A percentile compares a stretch with the other conserved stretches of the same genome.
phyloP scores from a whole-genome alignment of 2,888 invertebrate species.

The Hyppa rectilinea region DNA sequence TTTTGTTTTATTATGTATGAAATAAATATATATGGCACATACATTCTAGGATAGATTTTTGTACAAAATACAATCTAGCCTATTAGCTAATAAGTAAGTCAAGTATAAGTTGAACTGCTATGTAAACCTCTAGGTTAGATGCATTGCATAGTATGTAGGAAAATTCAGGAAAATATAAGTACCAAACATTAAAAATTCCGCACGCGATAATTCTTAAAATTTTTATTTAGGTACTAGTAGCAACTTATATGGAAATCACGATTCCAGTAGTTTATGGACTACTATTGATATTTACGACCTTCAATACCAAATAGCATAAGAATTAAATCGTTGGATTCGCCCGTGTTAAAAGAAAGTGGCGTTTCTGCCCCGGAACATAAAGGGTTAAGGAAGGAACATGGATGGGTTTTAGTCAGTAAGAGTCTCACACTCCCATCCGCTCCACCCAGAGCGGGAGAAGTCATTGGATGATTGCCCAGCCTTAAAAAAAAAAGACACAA shows the following conservation, averaged over 20 bases:
- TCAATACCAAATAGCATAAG: conserved; percentile 34
- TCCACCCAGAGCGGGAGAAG: too few relatives aligned
- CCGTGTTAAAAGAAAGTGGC: background rate
- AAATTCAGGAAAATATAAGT: background rate
- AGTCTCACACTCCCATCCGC: too few relatives aligned
- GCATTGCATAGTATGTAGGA: background rate
- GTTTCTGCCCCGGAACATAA: too few relatives aligned
- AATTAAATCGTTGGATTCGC: background rate
- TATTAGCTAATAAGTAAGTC: background rate
- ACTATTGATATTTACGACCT: conserved; percentile 30
- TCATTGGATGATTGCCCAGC: too few relatives aligned
- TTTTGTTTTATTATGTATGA: background rate
- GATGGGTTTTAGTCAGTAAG: too few relatives aligned
- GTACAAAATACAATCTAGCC: background rate
- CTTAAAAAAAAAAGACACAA: too few relatives aligned
- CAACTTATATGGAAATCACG: conserved; percentile 9
- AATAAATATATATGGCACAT: background rate
- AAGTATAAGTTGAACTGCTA: background rate
- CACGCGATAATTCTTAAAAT: background rate
- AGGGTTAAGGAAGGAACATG: too few relatives aligned
- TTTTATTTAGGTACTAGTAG: conserved; percentile 20
- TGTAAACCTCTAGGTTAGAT: background rate
- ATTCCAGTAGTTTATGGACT: conserved; percentile 19
- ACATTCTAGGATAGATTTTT: background rate
- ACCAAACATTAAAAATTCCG: background rate